Conservation (phyloP, 1,140 invertebrate species). For the Bombus pascuorum region DNA sequence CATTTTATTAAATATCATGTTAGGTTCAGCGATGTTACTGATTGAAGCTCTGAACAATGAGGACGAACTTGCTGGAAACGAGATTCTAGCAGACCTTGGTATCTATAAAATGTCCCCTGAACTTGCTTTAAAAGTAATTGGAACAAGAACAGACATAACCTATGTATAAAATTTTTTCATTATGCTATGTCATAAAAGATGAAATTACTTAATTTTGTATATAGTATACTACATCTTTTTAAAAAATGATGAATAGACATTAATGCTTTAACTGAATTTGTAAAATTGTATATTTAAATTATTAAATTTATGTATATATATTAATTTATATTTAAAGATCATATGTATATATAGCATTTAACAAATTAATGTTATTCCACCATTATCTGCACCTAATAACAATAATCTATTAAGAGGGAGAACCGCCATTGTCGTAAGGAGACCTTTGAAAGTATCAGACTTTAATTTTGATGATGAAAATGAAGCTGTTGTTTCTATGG, state of each 20-base stretch:
- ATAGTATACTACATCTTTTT: slow-evolving; percentile 3
- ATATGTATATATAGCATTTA: slow-evolving; percentile 71
- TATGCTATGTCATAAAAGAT: neutral
- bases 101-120: slow-evolving; percentile 85
- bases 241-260: neutral
- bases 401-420: slow-evolving; percentile 94
- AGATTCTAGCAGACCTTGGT: slow-evolving; percentile 86
- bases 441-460: slow-evolving; percentile 94
- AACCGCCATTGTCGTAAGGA: slow-evolving; percentile 93
- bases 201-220: slow-evolving; percentile 22
- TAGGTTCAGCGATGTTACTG: slow-evolving; percentile 90
- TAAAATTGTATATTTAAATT: slow-evolving; percentile 16
- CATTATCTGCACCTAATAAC: slow-evolving; percentile 94
- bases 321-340: neutral
- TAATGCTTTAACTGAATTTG: slow-evolving; percentile 6
- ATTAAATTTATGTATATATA: neutral
- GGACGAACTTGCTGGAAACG: slow-evolving; percentile 78
- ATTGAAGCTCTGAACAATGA: slow-evolving; percentile 85
- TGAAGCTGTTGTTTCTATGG: slow-evolving; percentile 87
- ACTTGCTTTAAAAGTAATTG: slow-evolving; percentile 84
- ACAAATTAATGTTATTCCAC: slow-evolving; percentile 92
- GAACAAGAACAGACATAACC: slow-evolving; percentile 82
- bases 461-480: slow-evolving; percentile 94
- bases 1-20: slow-evolving; percentile 88
- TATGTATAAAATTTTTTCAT: slow-evolving; percentile 29